Evolutionary conservation across 2,888 invertebrate species (phyloP), one percentile per base, ranked within the genome.

Genomic region (Amblyjoppa fuscipennis): DNA sequence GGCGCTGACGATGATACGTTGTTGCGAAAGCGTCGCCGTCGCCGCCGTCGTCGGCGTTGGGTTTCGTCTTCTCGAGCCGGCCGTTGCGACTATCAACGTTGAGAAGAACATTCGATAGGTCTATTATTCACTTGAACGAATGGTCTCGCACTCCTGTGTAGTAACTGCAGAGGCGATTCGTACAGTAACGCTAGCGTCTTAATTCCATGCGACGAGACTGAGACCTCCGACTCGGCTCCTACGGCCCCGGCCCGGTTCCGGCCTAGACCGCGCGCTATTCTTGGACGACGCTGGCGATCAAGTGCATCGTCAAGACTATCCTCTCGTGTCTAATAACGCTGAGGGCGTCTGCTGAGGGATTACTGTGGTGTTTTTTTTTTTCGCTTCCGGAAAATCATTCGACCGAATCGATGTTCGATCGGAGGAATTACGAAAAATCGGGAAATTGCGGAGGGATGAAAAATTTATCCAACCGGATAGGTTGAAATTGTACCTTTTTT

Each of bases 71-170:
- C 66, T 66, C 31, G 61, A 41, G 9, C 51, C 31, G 51, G 34
- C 41, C 66, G 7, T n/a, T 20, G 28, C 51, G 71, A 41, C 34
- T 25, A 38, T 70, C 75, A 59, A 73, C 76, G 71, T 25, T 51
- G 74, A 74, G 74, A 61, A 71, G 53, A 82, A 79, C 78, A 81
- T 71, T 83, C 78, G 81, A 78, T 74, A 68, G 84, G 73, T 71
- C 84, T 61, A 87, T 87, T 85, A 87, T 87, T 83, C 84, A 85
- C 77, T 87, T 85, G 82, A 85, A 76, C 53, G 75, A 77, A 85
- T 80, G 38, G 79, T 80, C 77, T 53, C 73, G 82, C 83, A 81
- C 76, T 82, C 61, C 79, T 74, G 34, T 16, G 6, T 56, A 53
- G 56, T n/a, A 20, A 64, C 38, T 34, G 34, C 59, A 49, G 13